Base-by-base conservation (phyloP, 2,797 vertebrate genomes). In the Rhodeus uyekii region DNA sequence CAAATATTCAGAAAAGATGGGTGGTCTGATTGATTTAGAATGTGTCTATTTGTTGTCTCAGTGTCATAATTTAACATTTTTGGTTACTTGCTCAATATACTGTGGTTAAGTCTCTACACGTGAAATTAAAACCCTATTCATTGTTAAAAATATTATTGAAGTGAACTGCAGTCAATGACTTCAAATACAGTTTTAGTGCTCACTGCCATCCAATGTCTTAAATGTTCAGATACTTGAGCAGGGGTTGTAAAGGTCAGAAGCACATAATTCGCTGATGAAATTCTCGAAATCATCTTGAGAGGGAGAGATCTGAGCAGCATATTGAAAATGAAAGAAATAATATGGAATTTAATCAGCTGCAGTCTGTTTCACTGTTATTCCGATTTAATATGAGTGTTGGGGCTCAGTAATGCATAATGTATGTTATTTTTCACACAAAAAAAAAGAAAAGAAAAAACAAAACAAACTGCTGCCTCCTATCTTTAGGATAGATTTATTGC, bases 301-400 rank as follows among this genome's bases (percentile, higher is more conserved):
- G 38, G 29, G 27, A 16, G 64, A 81, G 50, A 67, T 86, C 84
- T 24, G 6, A 64, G 58, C 24, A 38, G 61, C n/a, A 6, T 75
- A n/a, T 58, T 38, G 60, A 53, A 71, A 84, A 82, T 75, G 27
- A 80, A 86, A 80, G 69, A 29, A 80, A 48, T 67, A 63, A 84
- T 27, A 75, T 74, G 32, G 27, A 85, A 84, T 87, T 58, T 80
- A 85, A 74, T 73, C 76, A 72, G 16, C 42, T 76, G 69, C 68
- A 61, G 75, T 73, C 65, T 79, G n/a, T 63, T 74, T 78, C 63
- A 64, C 89, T 89, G 89, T 91, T 93, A 93, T 90, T 94, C 87
- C 88, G 91, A 91, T 93, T 90, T 91, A 95, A 94, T 95, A 94
- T 93, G 93, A 92, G 89, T 92, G 92, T 90, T 90, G 93, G 89